Evolutionary conservation across 2,888 invertebrate genomes (phyloP).

Genomic region (Nomada lathburiana): DNA sequence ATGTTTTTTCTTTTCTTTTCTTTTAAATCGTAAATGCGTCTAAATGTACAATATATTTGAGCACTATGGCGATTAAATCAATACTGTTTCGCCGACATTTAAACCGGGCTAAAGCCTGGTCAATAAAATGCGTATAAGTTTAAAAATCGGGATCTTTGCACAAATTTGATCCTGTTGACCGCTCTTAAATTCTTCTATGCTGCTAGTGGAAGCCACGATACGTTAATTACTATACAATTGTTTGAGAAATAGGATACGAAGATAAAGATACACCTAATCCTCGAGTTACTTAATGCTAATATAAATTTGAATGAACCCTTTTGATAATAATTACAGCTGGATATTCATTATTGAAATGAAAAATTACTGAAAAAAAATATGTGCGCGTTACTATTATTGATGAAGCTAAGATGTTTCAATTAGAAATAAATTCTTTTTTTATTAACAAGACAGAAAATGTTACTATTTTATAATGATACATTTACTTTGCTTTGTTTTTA

Average conservation of each 20-base stretch:
- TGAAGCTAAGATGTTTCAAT: too few relatives aligned
- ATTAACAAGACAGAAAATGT: not conserved
- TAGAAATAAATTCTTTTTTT: too few relatives aligned
- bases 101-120: constrained; percentile 10
- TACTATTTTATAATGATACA: not conserved
- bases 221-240: constrained; percentile 22
- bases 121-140: constrained; percentile 31
- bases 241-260: constrained; percentile 13
- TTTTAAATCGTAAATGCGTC: constrained; percentile 19
- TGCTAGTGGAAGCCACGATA: constrained; percentile 21
- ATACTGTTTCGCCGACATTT: constrained; percentile 33
- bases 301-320: not conserved
- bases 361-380: not conserved
- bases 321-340: not conserved
- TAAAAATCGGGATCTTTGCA: constrained; percentile 34
- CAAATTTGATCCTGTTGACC: constrained; percentile 3
- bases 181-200: constrained; percentile 23
- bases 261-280: constrained; percentile 19
- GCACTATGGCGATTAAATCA: constrained; percentile 49
- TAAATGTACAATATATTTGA: constrained; percentile 44
- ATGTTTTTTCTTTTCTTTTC: constrained; percentile 8
- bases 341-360: not conserved
- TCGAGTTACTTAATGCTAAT: constrained; percentile 3
- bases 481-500: not conserved
- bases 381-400: not conserved